These are phyloP conservation scores for Chrysolophus pictus DNA, from an alignment of 2,797 vertebrate species.

Conservation along the genomic window DNA sequence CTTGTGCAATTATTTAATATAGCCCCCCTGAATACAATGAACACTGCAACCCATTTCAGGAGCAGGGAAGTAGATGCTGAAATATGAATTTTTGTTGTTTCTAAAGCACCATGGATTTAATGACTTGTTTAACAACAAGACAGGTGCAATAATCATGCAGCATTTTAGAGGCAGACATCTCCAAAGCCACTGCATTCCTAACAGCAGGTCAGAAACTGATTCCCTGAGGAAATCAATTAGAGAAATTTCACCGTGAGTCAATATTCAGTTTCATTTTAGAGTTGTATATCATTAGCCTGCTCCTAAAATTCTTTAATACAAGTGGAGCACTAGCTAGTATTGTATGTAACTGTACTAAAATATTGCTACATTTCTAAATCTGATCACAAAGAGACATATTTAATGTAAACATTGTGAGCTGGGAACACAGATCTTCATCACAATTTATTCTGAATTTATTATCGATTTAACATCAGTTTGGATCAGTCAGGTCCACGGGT, in stretches of 20 bases:
- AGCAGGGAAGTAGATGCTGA: neutral
- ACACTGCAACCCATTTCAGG: neutral
- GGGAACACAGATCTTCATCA: neutral
- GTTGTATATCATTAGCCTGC: neutral
- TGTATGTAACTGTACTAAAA: neutral
- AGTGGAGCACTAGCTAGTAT: neutral
- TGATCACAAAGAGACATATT: neutral
- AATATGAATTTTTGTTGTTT: constrained; percentile 15
- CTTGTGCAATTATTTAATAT: neutral
- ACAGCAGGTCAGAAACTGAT: constrained; percentile 12
- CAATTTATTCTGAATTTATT: neutral
- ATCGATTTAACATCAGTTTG: neutral
- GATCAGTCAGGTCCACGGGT: neutral
- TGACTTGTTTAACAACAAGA: constrained; percentile 29
- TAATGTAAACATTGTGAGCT: neutral
- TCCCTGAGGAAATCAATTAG: neutral
- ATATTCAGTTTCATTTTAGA: neutral
- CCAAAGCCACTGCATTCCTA: neutral
- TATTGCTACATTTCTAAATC: neutral
- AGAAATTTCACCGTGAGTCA: constrained; percentile 6
- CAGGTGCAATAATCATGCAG: neutral
- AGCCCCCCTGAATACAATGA: neutral
- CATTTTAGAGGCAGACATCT: neutral
- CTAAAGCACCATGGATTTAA: neutral
- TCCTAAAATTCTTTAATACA: neutral